Conservation (phyloP, 92 coral and sea anemone genomes). For the Anthopleura xanthogrammica region DNA sequence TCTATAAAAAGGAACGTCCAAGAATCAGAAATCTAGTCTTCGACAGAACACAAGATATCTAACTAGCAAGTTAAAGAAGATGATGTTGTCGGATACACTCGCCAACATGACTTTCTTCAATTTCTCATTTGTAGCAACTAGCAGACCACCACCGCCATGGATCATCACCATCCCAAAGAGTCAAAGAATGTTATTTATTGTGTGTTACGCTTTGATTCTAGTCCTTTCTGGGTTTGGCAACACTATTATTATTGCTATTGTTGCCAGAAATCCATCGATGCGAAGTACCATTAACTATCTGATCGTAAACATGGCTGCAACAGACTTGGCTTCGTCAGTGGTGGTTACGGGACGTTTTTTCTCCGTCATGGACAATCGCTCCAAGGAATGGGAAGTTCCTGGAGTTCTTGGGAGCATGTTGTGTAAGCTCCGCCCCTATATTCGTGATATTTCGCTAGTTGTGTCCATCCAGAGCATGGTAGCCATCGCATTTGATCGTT, state of each 20-base stretch:
- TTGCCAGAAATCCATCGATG: neutral
- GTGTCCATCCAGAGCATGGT: conserved; percentile 23
- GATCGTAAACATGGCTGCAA: conserved; percentile 30
- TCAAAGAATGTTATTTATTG: neutral
- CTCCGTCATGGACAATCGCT: neutral
- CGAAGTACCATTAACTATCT: conserved; percentile 20
- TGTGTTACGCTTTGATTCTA: conserved; percentile 3
- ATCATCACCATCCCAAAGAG: neutral
- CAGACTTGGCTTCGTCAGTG: conserved; percentile 15
- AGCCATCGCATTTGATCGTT: conserved; percentile 25
- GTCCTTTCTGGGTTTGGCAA: conserved; percentile 16
- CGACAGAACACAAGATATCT: too few relatives aligned
- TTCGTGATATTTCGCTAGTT: conserved; percentile 12
- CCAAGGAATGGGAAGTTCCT: neutral
- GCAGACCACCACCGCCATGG: neutral
- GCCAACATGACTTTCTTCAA: neutral
- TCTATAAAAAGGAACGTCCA: too few relatives aligned
- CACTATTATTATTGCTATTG: conserved; percentile 9
- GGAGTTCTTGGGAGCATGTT: conserved; percentile 15
- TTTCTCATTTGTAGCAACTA: neutral
- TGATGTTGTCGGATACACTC: neutral
- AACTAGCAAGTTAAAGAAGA: neutral
- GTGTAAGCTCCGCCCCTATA: conserved; percentile 20
- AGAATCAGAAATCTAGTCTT: too few relatives aligned
- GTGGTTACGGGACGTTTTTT: conserved; percentile 3